phyloP scores from a whole-genome alignment of 37 sponge, comb jelly and placozoan genomes.

The Ephydatia muelleri region DNA sequence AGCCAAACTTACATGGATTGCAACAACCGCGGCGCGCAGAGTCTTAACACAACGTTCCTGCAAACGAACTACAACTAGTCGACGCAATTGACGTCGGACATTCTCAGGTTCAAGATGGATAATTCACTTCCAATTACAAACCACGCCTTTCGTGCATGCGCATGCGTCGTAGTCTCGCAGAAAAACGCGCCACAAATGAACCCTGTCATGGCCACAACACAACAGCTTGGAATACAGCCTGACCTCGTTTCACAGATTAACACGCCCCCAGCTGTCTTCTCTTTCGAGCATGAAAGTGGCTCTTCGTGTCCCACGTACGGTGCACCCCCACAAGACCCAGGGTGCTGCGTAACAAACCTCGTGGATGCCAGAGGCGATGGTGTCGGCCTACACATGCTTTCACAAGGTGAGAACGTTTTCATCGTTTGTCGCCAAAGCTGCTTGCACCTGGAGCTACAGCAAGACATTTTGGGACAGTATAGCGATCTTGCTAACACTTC shows the following conservation, averaged over 20 bases:
- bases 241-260: background rate
- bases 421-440: background rate
- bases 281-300: background rate
- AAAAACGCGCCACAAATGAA: constrained; percentile 1
- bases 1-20: background rate
- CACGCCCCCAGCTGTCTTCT: background rate
- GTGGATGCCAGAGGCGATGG: background rate
- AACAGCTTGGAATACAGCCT: background rate
- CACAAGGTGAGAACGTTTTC: background rate
- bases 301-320: background rate
- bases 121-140: background rate
- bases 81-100: background rate
- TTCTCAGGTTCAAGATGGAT: background rate
- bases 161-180: background rate
- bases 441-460: background rate
- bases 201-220: background rate
- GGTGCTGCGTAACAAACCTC: background rate
- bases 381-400: background rate
- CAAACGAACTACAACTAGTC: background rate
- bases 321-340: background rate
- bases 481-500: background rate
- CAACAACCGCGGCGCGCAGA: background rate
- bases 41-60: background rate
- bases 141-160: background rate
- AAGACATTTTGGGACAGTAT: background rate